Base-by-base conservation (phyloP, 2,113 vertebrate species). In the Tinamus guttatus region DNA sequence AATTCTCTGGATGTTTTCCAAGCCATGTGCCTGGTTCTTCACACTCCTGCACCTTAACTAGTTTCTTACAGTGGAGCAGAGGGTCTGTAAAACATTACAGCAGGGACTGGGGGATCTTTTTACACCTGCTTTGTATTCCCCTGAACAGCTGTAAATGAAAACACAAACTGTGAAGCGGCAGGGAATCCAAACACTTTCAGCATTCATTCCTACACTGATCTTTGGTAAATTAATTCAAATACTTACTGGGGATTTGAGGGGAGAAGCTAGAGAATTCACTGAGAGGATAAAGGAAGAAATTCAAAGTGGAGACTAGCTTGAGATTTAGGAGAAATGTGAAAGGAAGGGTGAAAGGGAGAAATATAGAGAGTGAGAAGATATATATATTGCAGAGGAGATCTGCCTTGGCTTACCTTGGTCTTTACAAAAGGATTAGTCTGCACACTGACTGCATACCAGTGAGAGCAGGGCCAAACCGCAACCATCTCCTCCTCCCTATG, bases 111-210 rank as follows among this genome's bases (percentile, higher is more conserved):
- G 71, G 74, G 34, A 79, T 79, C 9, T 16, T 94, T 96, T 92
- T 30, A 70, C 79, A 94, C 65, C 91, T 92, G 91, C 87, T 89
- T 76, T 87, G 86, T 69, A 40, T 52, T 93, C 56, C 93, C 79
- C 92, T 16, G 92, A 93, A 80, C 75, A 94, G 93, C 94, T 92
- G 94, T 38, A 90, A 95, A 84, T 22, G 89, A 43, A 73, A 92
- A 68, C 86, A 65, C 83, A 69, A 84, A 81, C 90, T 47, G 92
- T 40, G 77, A 85, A 25, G 71, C 95, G 78, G 94, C 74, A 58
- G 86, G 85, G 74, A 86, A 27, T 43, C 9, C 34, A 28, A 86
- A 87, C 4, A 34, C 70, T 84, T 73, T 84, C 43, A 1, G 34
- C 67, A 38, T 78, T 59, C 34, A 51, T 56, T 74, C 64, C 90